Evolutionary conservation across 2,113 vertebrate genomes (phyloP).

Genomic region (Herpailurus yagouaroundi): DNA sequence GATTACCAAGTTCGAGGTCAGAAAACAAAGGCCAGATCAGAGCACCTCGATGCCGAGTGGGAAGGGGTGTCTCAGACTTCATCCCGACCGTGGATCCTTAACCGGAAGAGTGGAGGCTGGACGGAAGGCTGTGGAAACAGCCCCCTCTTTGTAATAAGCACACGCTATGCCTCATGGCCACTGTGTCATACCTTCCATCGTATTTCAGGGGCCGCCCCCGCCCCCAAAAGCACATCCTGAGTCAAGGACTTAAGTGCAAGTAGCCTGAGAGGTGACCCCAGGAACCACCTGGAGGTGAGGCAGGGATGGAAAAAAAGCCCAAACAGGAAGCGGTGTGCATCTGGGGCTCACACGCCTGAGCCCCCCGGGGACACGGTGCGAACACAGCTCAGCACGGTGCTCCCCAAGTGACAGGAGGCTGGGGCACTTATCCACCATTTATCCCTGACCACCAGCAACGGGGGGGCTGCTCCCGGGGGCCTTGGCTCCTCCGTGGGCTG

Average conservation of each 20-base stretch:
- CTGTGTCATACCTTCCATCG: not conserved
- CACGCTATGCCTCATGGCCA: too few species aligned
- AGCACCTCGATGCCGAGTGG: accelerated
- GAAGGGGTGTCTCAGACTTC: not conserved
- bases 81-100: accelerated
- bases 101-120: not conserved
- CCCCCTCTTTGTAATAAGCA: too few species aligned
- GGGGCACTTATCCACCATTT: not conserved
- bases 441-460: accelerated
- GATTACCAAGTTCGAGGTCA: not conserved
- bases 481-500: too few species aligned
- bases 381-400: too few species aligned
- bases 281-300: not conserved
- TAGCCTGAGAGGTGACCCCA: not conserved
- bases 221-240: not conserved
- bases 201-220: not conserved
- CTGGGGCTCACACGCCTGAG: not conserved
- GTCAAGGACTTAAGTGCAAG: not conserved
- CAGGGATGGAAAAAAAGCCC: too few species aligned
- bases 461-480: not conserved
- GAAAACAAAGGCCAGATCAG: not conserved
- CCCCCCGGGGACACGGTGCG: accelerated
- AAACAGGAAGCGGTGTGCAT: not conserved
- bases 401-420: accelerated
- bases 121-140: accelerated